These are phyloP conservation scores for Podarcis siculus DNA, from an alignment of 2,797 vertebrate species.

Conservation along the genomic window DNA sequence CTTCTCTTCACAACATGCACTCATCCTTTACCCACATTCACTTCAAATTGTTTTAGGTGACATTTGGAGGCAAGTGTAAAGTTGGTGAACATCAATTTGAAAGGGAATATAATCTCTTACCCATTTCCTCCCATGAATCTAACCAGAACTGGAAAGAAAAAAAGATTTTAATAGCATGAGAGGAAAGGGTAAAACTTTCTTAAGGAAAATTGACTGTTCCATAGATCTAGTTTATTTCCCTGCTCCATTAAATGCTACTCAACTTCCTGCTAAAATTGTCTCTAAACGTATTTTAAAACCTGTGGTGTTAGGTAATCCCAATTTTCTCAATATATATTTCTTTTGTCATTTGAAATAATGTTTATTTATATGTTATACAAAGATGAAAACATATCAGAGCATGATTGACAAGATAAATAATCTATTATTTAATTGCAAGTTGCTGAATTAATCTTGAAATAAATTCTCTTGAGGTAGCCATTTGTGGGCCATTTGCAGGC, in stretches of 20 bases:
- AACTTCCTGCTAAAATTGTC: neutral
- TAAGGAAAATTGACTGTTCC: neutral
- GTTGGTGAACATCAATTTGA: neutral
- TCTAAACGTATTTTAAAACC: neutral
- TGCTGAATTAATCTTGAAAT: conserved; percentile 10
- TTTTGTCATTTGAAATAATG: fast-evolving
- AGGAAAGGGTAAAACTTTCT: neutral
- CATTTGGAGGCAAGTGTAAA: neutral
- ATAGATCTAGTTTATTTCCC: neutral
- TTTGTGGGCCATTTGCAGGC: neutral
- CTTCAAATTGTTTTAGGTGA: neutral
- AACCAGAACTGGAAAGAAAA: neutral
- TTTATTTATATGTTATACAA: neutral
- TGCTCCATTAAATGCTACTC: neutral
- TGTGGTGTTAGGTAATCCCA: neutral
- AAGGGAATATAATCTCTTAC: neutral
- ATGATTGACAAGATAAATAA: neutral
- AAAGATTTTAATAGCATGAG: neutral
- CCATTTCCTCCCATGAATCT: neutral
- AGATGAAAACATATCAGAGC: neutral
- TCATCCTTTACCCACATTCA: neutral
- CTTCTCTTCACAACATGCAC: neutral
- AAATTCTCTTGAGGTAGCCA: neutral
- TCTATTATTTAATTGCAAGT: neutral
- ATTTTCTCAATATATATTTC: neutral